A percentile compares a stretch with the other conserved stretches of the same genome.
Evolutionary conservation across 2,113 vertebrate genomes (phyloP).

Genomic region (Nothoprocta pentlandii): DNA sequence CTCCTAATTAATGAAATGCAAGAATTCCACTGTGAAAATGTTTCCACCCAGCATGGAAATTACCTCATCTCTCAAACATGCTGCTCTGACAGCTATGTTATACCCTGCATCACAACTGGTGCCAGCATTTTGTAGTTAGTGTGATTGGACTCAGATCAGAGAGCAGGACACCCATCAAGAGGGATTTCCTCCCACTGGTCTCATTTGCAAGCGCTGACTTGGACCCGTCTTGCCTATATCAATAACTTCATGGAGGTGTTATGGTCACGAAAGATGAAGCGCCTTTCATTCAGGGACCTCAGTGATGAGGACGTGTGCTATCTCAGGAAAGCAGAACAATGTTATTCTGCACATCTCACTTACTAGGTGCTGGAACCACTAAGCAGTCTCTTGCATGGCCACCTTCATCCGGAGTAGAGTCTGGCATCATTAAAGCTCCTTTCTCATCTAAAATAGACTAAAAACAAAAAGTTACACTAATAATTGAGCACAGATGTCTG

Average conservation of each 20-base stretch:
- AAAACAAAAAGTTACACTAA: background rate
- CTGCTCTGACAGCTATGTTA: background rate
- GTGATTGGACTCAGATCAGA: background rate
- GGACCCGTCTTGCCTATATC: background rate
- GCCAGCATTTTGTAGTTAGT: background rate
- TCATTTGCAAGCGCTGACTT: background rate
- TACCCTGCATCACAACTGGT: background rate
- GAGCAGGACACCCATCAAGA: background rate
- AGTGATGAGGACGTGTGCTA: background rate
- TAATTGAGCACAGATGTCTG: background rate
- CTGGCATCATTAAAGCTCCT: background rate
- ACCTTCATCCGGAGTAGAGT: background rate
- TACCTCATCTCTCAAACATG: constrained; percentile 47
- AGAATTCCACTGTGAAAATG: constrained; percentile 28
- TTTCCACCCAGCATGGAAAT: constrained; percentile 59
- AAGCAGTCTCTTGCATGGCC: background rate
- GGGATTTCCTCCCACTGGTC: constrained; percentile 15
- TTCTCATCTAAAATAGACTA: background rate
- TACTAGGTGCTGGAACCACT: background rate
- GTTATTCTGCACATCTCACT: background rate
- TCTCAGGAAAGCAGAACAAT: background rate
- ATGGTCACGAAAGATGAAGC: background rate
- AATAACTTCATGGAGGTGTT: background rate
- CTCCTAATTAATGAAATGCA: background rate
- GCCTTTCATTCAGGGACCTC: background rate